Base-by-base conservation (phyloP, 2,797 vertebrate genomes). In the Dallia pectoralis region DNA sequence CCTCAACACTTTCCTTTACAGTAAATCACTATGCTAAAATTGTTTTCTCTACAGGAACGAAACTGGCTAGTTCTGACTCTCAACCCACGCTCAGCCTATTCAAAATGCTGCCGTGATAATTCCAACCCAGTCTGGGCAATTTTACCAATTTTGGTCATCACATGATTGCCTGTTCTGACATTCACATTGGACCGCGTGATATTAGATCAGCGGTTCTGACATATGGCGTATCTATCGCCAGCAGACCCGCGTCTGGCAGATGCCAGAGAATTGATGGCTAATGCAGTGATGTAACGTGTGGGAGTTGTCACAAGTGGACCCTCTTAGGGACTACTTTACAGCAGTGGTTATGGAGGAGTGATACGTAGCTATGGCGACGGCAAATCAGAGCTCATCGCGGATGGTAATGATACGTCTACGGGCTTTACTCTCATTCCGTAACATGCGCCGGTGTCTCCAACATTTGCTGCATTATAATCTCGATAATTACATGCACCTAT, bases 141-240 rank as follows among this genome's bases (percentile, higher is more conserved):
- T 82, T 78, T 63, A 33, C 33, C 66, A 73, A 87, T 85, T 88
- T 74, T 8, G 78, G 75, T 78, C 80, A 75, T 80, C 77, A 51
- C 82, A 66, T 75, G 74, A 69, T 74, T 30, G n/a, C 81, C 77
- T 85, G 87, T 87, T 85, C 70, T 84, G 82, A 85, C 86, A 84
- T 84, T 81, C 81, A 74, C 62, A 72, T 81, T 68, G 71, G 81
- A 82, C 79, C 82, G 49, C 48, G 66, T 84, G 81, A 89, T 89
- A 87, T 86, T 69, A 81, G 73, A 76, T 84, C 59, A 82, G 80
- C 44, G 82, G 79, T 79, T 81, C 76, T 86, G 81, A 86, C 86
- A 83, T 71, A 73, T 83, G 80, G 82, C 64, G 72, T 78, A 79
- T 82, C 84, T 79, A 74, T 86, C 81, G 77, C 33, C n/a, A 70